These are phyloP conservation scores for Geotria australis DNA, from an alignment of 2,797 vertebrate species.

Conservation along the genomic window DNA sequence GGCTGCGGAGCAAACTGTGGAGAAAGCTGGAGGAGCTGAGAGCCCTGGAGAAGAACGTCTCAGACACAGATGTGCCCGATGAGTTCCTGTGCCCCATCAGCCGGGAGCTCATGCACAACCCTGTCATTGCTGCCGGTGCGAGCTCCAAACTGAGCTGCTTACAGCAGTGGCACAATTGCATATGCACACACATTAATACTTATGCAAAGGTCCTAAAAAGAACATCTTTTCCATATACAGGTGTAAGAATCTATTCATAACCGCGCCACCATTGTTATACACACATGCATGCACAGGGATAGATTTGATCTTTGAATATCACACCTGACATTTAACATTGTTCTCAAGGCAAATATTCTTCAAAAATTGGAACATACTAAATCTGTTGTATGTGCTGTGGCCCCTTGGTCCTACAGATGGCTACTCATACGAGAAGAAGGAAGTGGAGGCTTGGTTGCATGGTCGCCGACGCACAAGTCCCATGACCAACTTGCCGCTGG, in stretches of 20 bases:
- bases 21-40: constrained; percentile 47
- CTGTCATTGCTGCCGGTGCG: constrained; percentile 63
- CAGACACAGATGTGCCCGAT: constrained; percentile 26
- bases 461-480: constrained; percentile 34
- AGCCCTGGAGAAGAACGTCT: constrained; percentile 8
- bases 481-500: constrained; percentile 47
- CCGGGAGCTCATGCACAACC: constrained; percentile 64
- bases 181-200: no score
- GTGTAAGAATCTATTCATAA: no score
- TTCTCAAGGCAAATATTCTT: no score
- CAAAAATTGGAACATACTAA: not conserved
- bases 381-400: not conserved
- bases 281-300: no score
- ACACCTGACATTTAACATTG: no score
- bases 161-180: no score
- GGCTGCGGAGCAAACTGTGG: constrained; percentile 39
- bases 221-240: no score
- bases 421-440: constrained; percentile 47
- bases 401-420: constrained; percentile 22
- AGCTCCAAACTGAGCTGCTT: no score
- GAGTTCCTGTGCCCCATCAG: constrained; percentile 88
- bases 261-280: no score
- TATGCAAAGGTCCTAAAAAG: no score
- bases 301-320: no score
- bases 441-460: constrained; percentile 41